Percentiles rank a stretch among this genome's conserved stretches.
These are phyloP conservation scores for Hemithea aestivaria DNA, from an alignment of 2,888 invertebrate species.

Conservation along the genomic window DNA sequence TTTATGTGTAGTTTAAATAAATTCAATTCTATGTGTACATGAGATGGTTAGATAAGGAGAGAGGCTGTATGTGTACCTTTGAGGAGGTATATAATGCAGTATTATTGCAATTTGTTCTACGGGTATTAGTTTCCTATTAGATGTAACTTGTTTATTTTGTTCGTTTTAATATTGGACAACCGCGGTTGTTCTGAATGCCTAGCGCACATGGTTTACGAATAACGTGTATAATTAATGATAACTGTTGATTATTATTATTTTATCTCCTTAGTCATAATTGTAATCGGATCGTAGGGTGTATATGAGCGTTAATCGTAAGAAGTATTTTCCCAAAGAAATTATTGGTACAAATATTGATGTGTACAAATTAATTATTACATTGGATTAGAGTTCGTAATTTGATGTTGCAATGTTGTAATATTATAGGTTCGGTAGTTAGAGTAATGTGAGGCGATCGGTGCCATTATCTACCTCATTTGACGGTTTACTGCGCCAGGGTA, in stretches of 20 bases:
- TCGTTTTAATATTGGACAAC: conserved; percentile 55
- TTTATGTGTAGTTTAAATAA: conserved; percentile 18
- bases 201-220: conserved; percentile 60
- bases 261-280: conserved; percentile 53
- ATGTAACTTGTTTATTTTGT: conserved; percentile 67
- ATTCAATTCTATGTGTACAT: conserved; percentile 20
- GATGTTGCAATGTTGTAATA: conserved; percentile 72
- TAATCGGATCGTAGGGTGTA: conserved; percentile 53
- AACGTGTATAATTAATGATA: conserved; percentile 53
- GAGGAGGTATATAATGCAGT: conserved; percentile 34
- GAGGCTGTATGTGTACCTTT: conserved; percentile 9
- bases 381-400: conserved; percentile 64
- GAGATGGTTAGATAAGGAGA: conserved; percentile 8
- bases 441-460: conserved; percentile 56
- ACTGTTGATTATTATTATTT: conserved; percentile 78
- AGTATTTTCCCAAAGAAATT: conserved; percentile 75
- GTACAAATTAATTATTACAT: conserved; percentile 71
- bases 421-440: conserved; percentile 56
- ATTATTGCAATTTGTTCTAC: conserved; percentile 74
- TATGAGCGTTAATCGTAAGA: conserved; percentile 42
- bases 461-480: conserved; percentile 73
- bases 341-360: conserved; percentile 75
- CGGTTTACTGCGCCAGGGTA: conserved; percentile 58
- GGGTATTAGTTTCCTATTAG: conserved; percentile 80
- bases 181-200: conserved; percentile 53